phyloP scores from a whole-genome alignment of 2,113 vertebrate genomes.

The Gambusia affinis region DNA sequence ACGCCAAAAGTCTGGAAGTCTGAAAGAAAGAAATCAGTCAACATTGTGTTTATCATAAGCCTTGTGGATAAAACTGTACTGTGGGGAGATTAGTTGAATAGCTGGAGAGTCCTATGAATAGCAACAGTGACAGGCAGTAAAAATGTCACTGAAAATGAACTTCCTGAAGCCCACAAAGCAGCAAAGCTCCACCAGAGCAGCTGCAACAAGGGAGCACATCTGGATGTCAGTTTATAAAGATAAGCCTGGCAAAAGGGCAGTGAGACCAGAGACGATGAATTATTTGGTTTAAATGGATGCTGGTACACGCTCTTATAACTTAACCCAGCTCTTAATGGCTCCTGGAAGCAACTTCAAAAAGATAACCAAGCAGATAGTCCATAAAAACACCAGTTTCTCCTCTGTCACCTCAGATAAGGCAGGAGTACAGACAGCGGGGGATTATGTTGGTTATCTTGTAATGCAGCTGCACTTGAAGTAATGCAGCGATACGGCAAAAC shows the following conservation, averaged over 20 bases:
- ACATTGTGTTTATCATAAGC: slow-evolving; percentile 85
- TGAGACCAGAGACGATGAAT: slow-evolving; percentile 57
- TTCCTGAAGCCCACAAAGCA: slow-evolving; percentile 55
- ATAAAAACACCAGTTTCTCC: slow-evolving; percentile 49
- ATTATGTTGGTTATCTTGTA: slow-evolving; percentile 58
- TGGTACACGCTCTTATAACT: slow-evolving; percentile 30
- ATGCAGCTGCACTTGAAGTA: slow-evolving; percentile 55
- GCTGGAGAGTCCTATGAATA: slow-evolving; percentile 70
- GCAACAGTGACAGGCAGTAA: too few species aligned
- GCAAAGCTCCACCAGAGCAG: slow-evolving; percentile 38
- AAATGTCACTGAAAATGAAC: neutral
- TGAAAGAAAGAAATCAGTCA: slow-evolving; percentile 57
- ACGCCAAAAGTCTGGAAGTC: neutral
- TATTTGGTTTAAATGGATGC: slow-evolving; percentile 52
- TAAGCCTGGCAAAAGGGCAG: slow-evolving; percentile 61
- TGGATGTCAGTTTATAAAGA: slow-evolving; percentile 67
- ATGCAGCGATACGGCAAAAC: slow-evolving; percentile 20
- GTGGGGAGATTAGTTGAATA: slow-evolving; percentile 85
- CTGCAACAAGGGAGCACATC: slow-evolving; percentile 60
- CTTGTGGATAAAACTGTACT: slow-evolving; percentile 85
- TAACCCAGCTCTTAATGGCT: slow-evolving; percentile 32
- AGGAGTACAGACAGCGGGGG: slow-evolving; percentile 39
- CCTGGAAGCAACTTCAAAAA: slow-evolving; percentile 66
- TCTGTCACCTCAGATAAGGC: slow-evolving; percentile 49
- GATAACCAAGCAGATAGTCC: slow-evolving; percentile 49